A percentile compares a stretch with the other conserved stretches of the same genome.
Conservation (phyloP, 2,888 invertebrate species). For the Meteorus cinctellus region DNA sequence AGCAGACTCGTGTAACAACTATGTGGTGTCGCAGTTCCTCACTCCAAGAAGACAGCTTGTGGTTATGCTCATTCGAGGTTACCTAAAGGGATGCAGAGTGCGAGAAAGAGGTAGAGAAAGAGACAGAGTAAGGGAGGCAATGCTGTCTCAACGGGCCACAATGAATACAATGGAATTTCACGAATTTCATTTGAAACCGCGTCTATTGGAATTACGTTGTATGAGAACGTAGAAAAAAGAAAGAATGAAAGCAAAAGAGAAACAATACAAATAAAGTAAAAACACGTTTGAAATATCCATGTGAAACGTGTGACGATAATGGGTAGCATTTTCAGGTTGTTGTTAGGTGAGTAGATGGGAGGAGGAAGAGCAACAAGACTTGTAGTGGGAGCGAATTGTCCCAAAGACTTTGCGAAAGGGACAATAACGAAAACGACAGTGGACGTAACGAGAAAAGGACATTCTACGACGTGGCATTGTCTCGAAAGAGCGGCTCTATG, state of each 20-base stretch:
- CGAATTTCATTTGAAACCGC: constrained; percentile 32
- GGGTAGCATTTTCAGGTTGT: constrained; percentile 7
- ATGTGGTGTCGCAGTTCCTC: constrained; percentile 66
- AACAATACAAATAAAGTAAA: background rate
- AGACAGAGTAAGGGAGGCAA: background rate
- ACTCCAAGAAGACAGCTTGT: constrained; percentile 65
- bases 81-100: constrained; percentile 6
- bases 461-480: constrained; percentile 41
- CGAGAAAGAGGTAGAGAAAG: background rate
- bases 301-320: constrained; percentile 21
- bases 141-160: constrained; percentile 30
- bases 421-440: constrained; percentile 33
- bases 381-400: background rate
- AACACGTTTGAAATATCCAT: constrained; percentile 12
- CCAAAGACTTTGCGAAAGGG: constrained; percentile 32
- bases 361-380: background rate
- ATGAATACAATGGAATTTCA: constrained; percentile 29
- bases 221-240: background rate
- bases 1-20: constrained; percentile 62
- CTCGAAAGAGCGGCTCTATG: constrained; percentile 28
- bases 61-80: constrained; percentile 65
- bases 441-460: constrained; percentile 44
- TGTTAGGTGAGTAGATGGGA: background rate
- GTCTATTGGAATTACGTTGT: constrained; percentile 25
- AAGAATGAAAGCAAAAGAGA: background rate